Conservation (phyloP, 2,113 vertebrate species). For the Myxocyprinus asiaticus region DNA sequence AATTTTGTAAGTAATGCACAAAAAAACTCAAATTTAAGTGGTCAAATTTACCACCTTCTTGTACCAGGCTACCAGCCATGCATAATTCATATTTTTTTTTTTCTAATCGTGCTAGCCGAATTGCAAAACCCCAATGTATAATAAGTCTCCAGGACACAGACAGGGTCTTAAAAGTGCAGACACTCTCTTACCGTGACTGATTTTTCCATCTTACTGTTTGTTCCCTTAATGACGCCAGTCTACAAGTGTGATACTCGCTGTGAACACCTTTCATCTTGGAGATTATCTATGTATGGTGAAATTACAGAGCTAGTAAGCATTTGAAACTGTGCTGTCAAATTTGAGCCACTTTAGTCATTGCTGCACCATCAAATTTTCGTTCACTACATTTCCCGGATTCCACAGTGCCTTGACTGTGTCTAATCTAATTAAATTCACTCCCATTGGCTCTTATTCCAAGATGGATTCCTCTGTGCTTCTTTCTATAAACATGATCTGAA, state of each 20-base stretch:
- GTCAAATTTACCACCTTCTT: background rate
- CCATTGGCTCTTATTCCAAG: background rate
- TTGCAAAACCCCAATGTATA: background rate
- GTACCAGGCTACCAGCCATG: background rate
- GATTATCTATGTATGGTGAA: conserved; percentile 21
- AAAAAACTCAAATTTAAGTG: background rate
- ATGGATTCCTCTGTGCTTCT: conserved; percentile 17
- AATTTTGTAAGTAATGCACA: background rate
- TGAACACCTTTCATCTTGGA: conserved; percentile 12
- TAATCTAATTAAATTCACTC: conserved; percentile 32
- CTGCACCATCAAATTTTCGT: conserved; percentile 8
- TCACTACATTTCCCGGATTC: background rate
- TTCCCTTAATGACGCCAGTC: conserved; percentile 1
- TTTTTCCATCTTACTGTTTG: background rate
- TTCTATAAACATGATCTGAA: background rate
- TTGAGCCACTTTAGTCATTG: conserved; percentile 32
- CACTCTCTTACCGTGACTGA: background rate
- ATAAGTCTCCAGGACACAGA: background rate
- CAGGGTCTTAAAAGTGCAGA: background rate
- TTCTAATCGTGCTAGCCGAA: conserved; percentile 1
- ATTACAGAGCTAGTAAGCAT: background rate
- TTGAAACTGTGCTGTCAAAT: conserved; percentile 7
- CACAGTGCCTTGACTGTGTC: conserved; percentile 6
- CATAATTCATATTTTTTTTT: conserved; percentile 11
- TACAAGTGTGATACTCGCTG: background rate